Evolutionary conservation across 1,140 invertebrate genomes (phyloP).

Genomic region (Andrena cerasifolii): DNA sequence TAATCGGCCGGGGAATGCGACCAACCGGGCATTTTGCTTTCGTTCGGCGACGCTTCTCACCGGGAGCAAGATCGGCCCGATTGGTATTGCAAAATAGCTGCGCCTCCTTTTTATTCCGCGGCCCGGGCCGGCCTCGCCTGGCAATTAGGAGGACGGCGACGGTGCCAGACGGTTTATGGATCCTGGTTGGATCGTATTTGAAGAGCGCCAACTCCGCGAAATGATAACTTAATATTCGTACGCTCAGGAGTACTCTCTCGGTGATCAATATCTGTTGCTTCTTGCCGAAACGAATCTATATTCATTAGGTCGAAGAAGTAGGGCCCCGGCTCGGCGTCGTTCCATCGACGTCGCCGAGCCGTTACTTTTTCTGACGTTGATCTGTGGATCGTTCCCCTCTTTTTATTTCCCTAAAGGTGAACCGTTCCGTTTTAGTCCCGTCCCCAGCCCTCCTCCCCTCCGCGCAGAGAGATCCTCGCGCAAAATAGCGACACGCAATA

Average conservation of each 20-base stretch:
- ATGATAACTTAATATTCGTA: conserved; percentile 65
- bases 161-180: not conserved
- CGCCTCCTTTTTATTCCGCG: not conserved
- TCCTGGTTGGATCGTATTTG: not conserved
- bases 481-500: conserved; percentile 14
- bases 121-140: not conserved
- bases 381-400: conserved; percentile 27
- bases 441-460: not conserved
- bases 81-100: conserved; percentile 22
- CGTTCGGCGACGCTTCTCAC: not conserved
- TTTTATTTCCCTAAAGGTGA: conserved; percentile 12
- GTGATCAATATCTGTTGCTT: conserved; percentile 65
- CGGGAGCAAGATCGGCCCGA: not conserved
- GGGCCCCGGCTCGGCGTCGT: conserved; percentile 43
- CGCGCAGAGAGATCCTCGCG: not conserved
- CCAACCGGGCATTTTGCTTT: conserved; percentile 23
- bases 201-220: conserved; percentile 11
- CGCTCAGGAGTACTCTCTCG: conserved; percentile 51
- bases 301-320: conserved; percentile 62
- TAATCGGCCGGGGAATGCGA: conserved; percentile 30
- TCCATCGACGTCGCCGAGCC: conserved; percentile 55
- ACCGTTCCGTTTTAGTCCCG: not conserved
- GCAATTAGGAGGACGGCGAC: conserved; percentile 31
- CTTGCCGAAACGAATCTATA: conserved; percentile 60
- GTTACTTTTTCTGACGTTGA: conserved; percentile 47